Evolutionary conservation across 2,113 vertebrate species (phyloP), one percentile per base, ranked within the genome.

Genomic region (Hymenochirus boettgeri): DNA sequence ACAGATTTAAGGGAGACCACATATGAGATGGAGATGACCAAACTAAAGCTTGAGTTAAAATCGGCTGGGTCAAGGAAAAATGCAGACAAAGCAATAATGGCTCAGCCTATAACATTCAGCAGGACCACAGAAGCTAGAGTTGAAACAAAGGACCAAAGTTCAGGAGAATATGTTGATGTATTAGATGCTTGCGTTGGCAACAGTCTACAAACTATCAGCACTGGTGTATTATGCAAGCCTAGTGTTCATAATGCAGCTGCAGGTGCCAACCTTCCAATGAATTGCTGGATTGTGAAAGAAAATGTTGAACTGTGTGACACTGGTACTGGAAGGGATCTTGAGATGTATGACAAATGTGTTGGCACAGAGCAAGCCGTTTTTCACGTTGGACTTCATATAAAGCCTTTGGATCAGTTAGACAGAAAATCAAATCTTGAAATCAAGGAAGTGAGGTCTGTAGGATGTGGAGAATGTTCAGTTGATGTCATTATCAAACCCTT

Each of bases 11-110:
- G 90, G 57, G 96, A 99, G 77, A 89, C 92, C 0, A 93, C 93
- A 2, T 92, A 95, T 53, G 83, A 94, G 64, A 89, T 92, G 72
- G 96, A 98, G 75, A 99, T 99, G 95, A 91, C 92, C 6, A 97
- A 92, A 75, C 83, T 99, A 3, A 99, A 98, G 55, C 88, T 97
- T 27, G 93, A 99, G 75, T 87, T 99, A 4, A 91, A 93, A 69
- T 93, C 88, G 0, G 96, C 94, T 2, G 91, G 93, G 0, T 91
- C 74, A 10, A 89, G 90, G 77, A 97, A 96, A 54, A 95, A 88
- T 27, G 73, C 80, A 0, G 95, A 98, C 79, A 98, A 94, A 79
- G 89, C 91, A 0, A 0, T 19, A 3, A 87, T 76, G 85, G 91
- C 82, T 69, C 86, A 84, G 70, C 95, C 96, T 0, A 74, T 75